A percentile compares a stretch with the other conserved stretches of the same genome.
Conservation (phyloP, 2,113 vertebrate genomes). For the Emydura subglobosa region DNA sequence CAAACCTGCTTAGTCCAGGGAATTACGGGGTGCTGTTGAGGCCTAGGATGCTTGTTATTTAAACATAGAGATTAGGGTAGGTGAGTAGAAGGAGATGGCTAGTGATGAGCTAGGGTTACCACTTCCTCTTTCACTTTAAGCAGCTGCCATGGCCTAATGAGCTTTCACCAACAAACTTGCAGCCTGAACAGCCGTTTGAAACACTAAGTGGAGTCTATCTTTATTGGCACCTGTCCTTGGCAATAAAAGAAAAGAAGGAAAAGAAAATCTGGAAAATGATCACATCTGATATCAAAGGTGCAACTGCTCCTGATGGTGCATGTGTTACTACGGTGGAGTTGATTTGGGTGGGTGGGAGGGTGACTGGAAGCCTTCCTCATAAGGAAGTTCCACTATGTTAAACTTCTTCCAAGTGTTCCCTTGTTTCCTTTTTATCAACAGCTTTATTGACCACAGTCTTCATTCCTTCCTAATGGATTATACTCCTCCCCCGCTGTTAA, state of each 20-base stretch:
- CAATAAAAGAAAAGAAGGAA: rapidly evolving
- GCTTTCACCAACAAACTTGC: neutral
- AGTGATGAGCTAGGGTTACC: neutral
- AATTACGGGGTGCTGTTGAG: neutral
- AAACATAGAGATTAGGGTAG: neutral
- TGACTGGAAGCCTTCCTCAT: neutral
- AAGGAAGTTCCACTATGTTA: rapidly evolving
- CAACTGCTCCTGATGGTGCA: rapidly evolving
- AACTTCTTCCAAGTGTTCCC: neutral
- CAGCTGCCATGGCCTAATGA: neutral
- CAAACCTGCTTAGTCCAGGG: neutral
- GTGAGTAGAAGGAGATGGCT: neutral
- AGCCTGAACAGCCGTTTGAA: neutral
- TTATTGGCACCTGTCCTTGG: neutral
- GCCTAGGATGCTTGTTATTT: neutral
- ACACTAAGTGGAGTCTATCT: neutral
- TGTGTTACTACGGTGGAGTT: neutral
- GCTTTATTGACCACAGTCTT: neutral
- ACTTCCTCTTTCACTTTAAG: slow-evolving; percentile 1
- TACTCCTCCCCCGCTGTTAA: neutral
- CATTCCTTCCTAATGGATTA: neutral
- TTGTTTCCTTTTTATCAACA: neutral
- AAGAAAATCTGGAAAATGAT: neutral
- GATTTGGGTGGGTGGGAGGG: neutral
- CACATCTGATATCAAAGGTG: neutral